Conservation (phyloP, 2,113 vertebrate species). For the Pseudorhombus dupliciocellatus region DNA sequence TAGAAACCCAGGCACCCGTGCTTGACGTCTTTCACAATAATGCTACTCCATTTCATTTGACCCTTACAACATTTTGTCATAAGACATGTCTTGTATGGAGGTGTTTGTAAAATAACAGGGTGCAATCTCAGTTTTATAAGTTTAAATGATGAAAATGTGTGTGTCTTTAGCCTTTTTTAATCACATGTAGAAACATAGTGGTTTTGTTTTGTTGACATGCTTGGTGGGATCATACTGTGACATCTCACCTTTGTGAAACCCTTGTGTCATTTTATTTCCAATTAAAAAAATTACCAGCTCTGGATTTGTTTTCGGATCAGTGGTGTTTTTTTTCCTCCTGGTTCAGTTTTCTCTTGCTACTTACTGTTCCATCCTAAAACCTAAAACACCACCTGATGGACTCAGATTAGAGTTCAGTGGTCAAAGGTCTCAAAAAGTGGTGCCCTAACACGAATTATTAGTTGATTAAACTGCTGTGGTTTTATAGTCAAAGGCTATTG, state of each 20-base stretch:
- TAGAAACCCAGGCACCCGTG: slow-evolving; percentile 50
- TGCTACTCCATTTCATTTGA: slow-evolving; percentile 53
- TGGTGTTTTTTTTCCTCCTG: background rate
- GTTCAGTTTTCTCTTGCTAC: too few species aligned
- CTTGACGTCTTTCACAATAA: slow-evolving; percentile 53
- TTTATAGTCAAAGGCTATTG: too few species aligned
- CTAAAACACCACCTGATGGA: too few species aligned
- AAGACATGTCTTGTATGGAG: slow-evolving; percentile 38
- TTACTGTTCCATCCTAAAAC: too few species aligned
- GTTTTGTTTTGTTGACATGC: slow-evolving; percentile 35
- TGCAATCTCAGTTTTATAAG: slow-evolving; percentile 68
- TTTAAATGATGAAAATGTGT: slow-evolving; percentile 50
- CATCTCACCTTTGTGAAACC: slow-evolving; percentile 50
- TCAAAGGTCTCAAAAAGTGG: too few species aligned
- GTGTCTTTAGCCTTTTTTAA: slow-evolving; percentile 57
- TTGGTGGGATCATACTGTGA: slow-evolving; percentile 19
- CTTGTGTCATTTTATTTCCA: slow-evolving; percentile 67
- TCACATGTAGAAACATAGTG: slow-evolving; percentile 51
- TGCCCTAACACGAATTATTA: too few species aligned
- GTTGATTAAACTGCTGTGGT: too few species aligned
- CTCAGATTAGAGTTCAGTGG: too few species aligned
- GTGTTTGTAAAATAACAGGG: slow-evolving; percentile 54
- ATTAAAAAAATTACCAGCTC: slow-evolving; percentile 65
- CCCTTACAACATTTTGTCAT: slow-evolving; percentile 55
- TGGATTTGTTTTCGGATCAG: slow-evolving; percentile 14